These are phyloP conservation scores for Plecturocebus donacophilus DNA, from an alignment of 2,113 vertebrate genomes.

Conservation along the genomic window DNA sequence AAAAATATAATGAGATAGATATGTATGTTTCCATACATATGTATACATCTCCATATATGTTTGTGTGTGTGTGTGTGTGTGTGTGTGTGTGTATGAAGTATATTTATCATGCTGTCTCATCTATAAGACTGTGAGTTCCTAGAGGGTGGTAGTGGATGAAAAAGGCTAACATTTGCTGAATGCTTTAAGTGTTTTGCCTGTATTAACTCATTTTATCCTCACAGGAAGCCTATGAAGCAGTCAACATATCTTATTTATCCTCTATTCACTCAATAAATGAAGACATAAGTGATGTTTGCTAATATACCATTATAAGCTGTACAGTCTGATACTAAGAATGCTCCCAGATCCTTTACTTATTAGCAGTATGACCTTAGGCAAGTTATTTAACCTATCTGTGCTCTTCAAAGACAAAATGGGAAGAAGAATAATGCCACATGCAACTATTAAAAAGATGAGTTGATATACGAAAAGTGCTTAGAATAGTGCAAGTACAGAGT, in stretches of 20 bases:
- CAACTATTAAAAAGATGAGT: slow-evolving; percentile 5
- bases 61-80: neutral
- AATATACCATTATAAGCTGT: neutral
- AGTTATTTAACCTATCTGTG: neutral
- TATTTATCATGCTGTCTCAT: neutral
- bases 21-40: neutral
- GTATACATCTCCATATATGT: neutral
- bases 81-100: neutral
- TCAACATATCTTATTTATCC: neutral
- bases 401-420: neutral
- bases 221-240: neutral
- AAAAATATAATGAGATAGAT: neutral
- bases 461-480: neutral
- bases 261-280: neutral
- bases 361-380: neutral
- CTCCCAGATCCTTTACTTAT: neutral
- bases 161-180: neutral
- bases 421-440: neutral
- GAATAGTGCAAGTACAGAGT: neutral
- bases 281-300: neutral
- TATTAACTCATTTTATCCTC: neutral
- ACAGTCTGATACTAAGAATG: neutral
- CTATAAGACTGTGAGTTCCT: neutral
- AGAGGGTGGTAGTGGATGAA: neutral
- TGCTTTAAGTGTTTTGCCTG: neutral